Percentiles rank a stretch among this genome's conserved stretches.
Evolutionary conservation across 2,113 vertebrate genomes (phyloP).

Genomic region (Hassar affinis): DNA sequence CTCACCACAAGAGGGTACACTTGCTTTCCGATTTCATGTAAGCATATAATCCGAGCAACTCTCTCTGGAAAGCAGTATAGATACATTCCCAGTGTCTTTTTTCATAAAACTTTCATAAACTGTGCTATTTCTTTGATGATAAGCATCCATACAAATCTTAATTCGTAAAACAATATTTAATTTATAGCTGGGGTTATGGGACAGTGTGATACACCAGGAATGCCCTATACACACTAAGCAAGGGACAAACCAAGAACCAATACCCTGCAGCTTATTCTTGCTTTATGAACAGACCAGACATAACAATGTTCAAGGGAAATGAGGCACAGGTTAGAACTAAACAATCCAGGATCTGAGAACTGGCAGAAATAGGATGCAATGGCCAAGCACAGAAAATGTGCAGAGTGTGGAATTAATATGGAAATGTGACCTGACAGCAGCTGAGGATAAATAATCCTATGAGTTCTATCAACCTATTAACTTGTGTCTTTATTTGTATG

Average conservation of each 20-base stretch:
- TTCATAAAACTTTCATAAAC: too few species aligned
- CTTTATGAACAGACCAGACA: neutral
- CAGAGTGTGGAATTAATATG: neutral
- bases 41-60: neutral
- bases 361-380: neutral
- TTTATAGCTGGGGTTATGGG: neutral
- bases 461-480: neutral
- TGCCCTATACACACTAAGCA: neutral
- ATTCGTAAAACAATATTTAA: too few species aligned
- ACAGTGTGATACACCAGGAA: neutral
- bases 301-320: neutral
- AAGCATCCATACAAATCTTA: too few species aligned
- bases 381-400: neutral
- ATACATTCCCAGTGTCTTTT: neutral
- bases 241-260: neutral
- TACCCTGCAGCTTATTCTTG: neutral
- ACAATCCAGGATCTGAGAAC: neutral
- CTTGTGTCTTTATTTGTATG: neutral
- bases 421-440: neutral
- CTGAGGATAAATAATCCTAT: neutral
- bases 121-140: too few species aligned
- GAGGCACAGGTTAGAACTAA: neutral
- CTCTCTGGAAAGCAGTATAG: neutral
- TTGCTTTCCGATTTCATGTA: neutral
- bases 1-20: slow-evolving; percentile 49